A percentile compares a stretch with the other conserved stretches of the same genome.
Evolutionary conservation across 2,888 invertebrate genomes (phyloP).

Genomic region (Xylophagus ater): DNA sequence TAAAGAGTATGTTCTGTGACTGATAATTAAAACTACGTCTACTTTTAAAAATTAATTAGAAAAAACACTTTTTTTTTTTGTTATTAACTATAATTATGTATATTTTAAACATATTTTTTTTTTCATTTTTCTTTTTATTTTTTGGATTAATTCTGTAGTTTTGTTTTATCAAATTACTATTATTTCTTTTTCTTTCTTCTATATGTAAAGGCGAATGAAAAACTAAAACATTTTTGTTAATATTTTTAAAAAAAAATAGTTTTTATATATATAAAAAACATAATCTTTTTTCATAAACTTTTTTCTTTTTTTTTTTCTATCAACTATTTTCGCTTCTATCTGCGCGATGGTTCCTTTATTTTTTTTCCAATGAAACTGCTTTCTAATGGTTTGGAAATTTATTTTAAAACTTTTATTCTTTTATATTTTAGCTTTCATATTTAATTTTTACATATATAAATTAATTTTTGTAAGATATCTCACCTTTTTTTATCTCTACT

Average conservation of each 20-base stretch:
- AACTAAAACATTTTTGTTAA: too few relatives aligned
- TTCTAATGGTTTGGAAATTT: conserved; percentile 2
- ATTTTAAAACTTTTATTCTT: conserved; percentile 1
- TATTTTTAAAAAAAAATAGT: too few relatives aligned
- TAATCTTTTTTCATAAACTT: neutral
- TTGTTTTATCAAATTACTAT: too few relatives aligned
- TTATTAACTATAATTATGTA: conserved; percentile 16
- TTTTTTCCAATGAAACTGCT: neutral
- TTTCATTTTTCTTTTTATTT: conserved; percentile 11
- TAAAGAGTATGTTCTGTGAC: conserved; percentile 16
- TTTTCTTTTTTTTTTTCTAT: conserved; percentile 1
- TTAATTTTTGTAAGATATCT: too few relatives aligned
- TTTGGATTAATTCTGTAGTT: conserved; percentile 7
- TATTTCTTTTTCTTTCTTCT: too few relatives aligned
- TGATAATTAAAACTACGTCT: too few relatives aligned
- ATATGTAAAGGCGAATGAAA: too few relatives aligned
- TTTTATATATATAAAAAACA: too few relatives aligned
- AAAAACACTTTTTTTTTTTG: too few relatives aligned
- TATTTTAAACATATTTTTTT: conserved; percentile 12
- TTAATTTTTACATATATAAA: neutral
- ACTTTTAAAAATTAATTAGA: too few relatives aligned
- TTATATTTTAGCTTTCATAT: neutral
- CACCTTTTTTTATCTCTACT: neutral
- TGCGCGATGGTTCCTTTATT: neutral
- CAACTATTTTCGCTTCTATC: neutral